Conservation (phyloP, 2,797 vertebrate genomes). For the Enteromius afrohamiltoni region DNA sequence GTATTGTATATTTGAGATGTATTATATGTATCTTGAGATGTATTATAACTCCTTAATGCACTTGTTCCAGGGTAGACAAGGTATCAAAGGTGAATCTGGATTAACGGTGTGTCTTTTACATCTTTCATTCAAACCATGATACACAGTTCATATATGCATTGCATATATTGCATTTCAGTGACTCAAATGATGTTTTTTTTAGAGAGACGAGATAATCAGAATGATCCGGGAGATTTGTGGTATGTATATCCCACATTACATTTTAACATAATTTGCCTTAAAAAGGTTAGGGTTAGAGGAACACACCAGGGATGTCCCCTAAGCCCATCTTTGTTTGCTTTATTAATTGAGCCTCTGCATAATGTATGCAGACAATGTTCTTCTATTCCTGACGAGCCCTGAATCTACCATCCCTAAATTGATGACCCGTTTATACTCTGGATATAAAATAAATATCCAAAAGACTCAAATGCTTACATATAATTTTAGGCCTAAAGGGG, state of each 20-base stretch:
- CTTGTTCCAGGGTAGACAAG: constrained; percentile 77
- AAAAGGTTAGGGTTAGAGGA: no score
- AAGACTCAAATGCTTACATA: constrained; percentile 5
- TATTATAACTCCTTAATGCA: not conserved
- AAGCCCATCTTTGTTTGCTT: not conserved
- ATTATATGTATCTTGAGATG: not conserved
- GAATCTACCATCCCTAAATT: constrained; percentile 4
- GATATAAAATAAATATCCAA: constrained; percentile 27
- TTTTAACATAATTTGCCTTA: not conserved
- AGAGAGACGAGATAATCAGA: constrained; percentile 90
- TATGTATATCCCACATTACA: constrained; percentile 62
- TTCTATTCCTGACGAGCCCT: not conserved
- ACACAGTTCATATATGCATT: not conserved
- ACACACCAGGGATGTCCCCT: constrained; percentile 4
- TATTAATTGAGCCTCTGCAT: not conserved
- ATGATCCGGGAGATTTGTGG: constrained; percentile 92
- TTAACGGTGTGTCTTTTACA: constrained; percentile 81
- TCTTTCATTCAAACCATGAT: not conserved
- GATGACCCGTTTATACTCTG: not conserved
- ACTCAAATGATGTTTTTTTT: constrained; percentile 54
- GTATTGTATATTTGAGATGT: no score
- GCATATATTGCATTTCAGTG: not conserved
- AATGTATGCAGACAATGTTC: not conserved
- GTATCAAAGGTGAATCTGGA: constrained; percentile 86
- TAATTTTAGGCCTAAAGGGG: not conserved